Evolutionary conservation across 2,797 vertebrate species (phyloP).

Genomic region (Cyclura pinguis): DNA sequence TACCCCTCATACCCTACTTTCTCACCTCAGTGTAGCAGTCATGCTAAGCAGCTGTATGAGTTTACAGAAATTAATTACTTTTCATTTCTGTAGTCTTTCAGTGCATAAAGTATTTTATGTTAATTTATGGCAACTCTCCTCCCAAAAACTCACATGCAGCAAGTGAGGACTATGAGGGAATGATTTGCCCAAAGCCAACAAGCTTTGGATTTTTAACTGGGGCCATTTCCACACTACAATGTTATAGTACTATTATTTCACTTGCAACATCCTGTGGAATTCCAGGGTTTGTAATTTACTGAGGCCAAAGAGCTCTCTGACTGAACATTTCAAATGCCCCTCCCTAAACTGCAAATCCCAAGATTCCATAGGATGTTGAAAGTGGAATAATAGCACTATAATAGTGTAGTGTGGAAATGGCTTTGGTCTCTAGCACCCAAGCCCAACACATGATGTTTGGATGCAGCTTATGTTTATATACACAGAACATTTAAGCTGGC

Average conservation of each 20-base stretch:
- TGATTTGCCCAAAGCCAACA: background rate
- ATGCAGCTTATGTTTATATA: background rate
- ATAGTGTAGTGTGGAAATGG: no score
- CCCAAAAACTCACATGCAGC: background rate
- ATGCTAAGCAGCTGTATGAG: background rate
- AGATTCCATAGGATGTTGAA: no score
- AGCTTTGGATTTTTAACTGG: background rate
- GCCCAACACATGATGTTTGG: accelerated
- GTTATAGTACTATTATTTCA: no score
- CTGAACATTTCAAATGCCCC: no score
- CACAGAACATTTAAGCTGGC: background rate
- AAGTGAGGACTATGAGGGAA: background rate
- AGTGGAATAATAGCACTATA: no score
- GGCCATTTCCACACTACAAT: no score
- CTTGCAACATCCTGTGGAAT: no score
- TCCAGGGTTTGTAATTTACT: no score
- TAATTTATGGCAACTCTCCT: background rate
- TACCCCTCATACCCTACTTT: background rate
- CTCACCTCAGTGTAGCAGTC: background rate
- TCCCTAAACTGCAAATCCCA: no score
- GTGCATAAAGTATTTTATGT: background rate
- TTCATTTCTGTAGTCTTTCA: background rate
- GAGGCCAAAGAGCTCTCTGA: no score
- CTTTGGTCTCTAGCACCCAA: background rate
- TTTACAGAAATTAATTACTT: background rate